These are phyloP conservation scores for Pocillopora meandrina DNA, from an alignment of 92 coral and sea anemone species.

Conservation along the genomic window DNA sequence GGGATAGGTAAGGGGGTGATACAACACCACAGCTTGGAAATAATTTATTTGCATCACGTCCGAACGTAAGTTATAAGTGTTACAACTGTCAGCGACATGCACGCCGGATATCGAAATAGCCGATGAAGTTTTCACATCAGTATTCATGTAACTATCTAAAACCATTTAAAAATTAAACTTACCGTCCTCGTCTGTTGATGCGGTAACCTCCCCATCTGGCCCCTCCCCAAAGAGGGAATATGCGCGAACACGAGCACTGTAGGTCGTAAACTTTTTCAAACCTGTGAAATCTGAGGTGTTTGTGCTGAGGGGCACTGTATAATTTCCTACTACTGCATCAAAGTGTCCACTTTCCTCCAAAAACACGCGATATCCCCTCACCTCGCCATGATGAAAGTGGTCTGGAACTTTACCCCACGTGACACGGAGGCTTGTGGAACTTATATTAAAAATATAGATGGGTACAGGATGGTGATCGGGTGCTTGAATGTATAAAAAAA, in stretches of 20 bases:
- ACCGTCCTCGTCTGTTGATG: conserved; percentile 61
- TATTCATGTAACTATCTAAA: too few species aligned
- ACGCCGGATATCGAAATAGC: too few species aligned
- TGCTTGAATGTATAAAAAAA: conserved; percentile 24
- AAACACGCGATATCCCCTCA: conserved; percentile 64
- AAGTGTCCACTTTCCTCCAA: conserved; percentile 10
- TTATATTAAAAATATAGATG: conserved; percentile 56
- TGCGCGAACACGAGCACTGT: conserved; percentile 48
- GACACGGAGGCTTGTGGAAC: conserved; percentile 72
- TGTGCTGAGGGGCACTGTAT: conserved; percentile 5
- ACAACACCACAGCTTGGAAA: too few species aligned
- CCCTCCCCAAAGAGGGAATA: conserved; percentile 67
- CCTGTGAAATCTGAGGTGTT: conserved; percentile 30
- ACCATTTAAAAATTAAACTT: too few species aligned
- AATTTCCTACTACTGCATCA: neutral
- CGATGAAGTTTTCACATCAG: too few species aligned
- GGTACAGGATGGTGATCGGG: conserved; percentile 70
- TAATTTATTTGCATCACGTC: too few species aligned
- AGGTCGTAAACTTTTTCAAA: conserved; percentile 55
- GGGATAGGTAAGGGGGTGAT: too few species aligned
- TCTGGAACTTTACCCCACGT: conserved; percentile 80
- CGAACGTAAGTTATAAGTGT: too few species aligned
- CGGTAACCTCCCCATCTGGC: neutral
- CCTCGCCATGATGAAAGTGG: conserved; percentile 55
- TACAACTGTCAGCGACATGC: too few species aligned